These are phyloP conservation scores for Aelia acuminata DNA, from an alignment of 2,888 invertebrate genomes.

Conservation along the genomic window DNA sequence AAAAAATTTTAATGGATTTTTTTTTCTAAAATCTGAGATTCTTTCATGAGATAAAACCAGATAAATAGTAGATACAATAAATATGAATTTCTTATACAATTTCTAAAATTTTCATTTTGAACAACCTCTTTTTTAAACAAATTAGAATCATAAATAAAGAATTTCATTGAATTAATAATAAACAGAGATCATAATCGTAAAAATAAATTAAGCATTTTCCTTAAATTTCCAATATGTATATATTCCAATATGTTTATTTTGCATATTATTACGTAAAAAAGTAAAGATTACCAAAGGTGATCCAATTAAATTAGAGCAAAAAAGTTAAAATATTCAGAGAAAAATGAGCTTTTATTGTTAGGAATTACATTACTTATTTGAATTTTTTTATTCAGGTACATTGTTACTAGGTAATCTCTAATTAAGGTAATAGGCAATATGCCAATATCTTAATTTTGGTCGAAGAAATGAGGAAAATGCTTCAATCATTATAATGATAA, in stretches of 20 bases:
- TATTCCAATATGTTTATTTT: background rate
- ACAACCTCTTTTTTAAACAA: background rate
- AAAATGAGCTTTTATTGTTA: background rate
- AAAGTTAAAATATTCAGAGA: background rate
- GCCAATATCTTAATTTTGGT: background rate
- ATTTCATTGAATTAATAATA: background rate
- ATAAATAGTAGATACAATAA: background rate
- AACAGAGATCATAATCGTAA: background rate
- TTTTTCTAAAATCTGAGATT: no score
- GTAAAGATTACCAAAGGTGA: background rate
- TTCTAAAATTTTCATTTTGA: background rate
- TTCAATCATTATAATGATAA: background rate
- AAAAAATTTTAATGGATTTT: no score
- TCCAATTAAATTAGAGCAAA: background rate
- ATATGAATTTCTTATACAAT: background rate
- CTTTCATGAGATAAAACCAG: background rate
- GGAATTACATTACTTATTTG: background rate
- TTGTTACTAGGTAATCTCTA: background rate
- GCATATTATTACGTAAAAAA: background rate
- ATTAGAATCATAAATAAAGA: background rate
- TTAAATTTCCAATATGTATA: background rate
- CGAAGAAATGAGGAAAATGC: background rate
- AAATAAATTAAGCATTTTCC: background rate
- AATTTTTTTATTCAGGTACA: slow-evolving; percentile 36
- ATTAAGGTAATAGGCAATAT: background rate